Conservation (phyloP, 2,888 invertebrate species). For the Rhaphigaster nebulosa region DNA sequence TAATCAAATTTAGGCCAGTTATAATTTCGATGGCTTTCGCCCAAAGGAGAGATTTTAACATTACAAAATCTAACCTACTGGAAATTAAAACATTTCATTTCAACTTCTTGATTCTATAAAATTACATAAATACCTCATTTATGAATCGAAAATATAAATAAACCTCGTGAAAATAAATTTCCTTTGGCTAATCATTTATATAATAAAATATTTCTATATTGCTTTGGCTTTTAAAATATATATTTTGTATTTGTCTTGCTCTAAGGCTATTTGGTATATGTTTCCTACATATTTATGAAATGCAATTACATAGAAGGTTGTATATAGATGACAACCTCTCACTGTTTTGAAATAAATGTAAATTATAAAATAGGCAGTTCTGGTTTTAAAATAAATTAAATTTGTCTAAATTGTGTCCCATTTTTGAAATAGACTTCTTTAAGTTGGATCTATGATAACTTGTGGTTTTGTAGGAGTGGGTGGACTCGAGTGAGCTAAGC, state of each 20-base stretch:
- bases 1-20: background rate
- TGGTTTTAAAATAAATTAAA: background rate
- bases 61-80: background rate
- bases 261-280: conserved; percentile 34
- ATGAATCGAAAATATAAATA: background rate
- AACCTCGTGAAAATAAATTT: background rate
- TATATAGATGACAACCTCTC: background rate
- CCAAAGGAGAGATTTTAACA: background rate
- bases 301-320: background rate
- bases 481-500: conserved; percentile 49
- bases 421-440: background rate
- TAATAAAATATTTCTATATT: conserved; percentile 49
- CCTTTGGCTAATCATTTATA: background rate
- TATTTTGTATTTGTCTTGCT: conserved; percentile 29
- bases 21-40: background rate
- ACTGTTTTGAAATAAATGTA: background rate
- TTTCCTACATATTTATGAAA: background rate
- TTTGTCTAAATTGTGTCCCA: background rate
- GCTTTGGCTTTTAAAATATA: conserved; percentile 49
- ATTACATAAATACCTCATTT: conserved; percentile 20
- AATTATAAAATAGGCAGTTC: background rate
- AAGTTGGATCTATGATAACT: conserved; percentile 52
- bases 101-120: background rate
- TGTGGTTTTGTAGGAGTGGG: conserved; percentile 55
- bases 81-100: background rate